Evolutionary conservation across 2,797 vertebrate species (phyloP).

Genomic region (Sebastes oblongus): DNA sequence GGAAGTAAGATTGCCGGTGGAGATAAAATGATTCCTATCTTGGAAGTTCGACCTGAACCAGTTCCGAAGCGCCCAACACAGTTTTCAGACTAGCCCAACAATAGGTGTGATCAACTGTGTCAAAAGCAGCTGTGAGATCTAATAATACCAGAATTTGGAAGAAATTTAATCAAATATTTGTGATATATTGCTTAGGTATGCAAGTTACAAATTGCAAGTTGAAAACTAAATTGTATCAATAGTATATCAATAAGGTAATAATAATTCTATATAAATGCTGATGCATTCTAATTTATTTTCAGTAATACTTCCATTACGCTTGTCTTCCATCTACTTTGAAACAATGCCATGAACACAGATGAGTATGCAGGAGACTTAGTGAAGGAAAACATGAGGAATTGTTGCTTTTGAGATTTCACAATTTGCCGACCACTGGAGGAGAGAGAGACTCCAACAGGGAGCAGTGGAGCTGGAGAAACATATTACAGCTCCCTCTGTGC

Average conservation of each 20-base stretch:
- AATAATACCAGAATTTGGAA: neutral
- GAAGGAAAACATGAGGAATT: neutral
- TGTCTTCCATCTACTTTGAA: neutral
- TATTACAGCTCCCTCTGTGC: neutral
- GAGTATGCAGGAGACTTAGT: neutral
- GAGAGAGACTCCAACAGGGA: neutral
- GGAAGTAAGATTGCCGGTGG: neutral
- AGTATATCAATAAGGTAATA: too few species aligned
- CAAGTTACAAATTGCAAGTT: neutral
- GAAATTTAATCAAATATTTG: neutral
- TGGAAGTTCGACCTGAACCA: neutral
- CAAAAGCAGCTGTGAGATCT: neutral
- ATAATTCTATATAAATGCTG: neutral
- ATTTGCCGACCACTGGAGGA: conserved; percentile 22
- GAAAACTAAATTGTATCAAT: neutral
- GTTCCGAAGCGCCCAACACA: neutral
- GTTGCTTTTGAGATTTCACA: conserved; percentile 19
- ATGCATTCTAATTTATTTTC: neutral
- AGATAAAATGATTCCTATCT: neutral
- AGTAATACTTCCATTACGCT: neutral
- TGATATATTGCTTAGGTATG: neutral
- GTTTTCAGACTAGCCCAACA: neutral
- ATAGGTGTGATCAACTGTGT: neutral
- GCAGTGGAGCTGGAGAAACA: conserved; percentile 7
- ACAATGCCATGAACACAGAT: neutral